Base-by-base conservation (phyloP, 2,113 vertebrate genomes). In the Camelus bactrianus region DNA sequence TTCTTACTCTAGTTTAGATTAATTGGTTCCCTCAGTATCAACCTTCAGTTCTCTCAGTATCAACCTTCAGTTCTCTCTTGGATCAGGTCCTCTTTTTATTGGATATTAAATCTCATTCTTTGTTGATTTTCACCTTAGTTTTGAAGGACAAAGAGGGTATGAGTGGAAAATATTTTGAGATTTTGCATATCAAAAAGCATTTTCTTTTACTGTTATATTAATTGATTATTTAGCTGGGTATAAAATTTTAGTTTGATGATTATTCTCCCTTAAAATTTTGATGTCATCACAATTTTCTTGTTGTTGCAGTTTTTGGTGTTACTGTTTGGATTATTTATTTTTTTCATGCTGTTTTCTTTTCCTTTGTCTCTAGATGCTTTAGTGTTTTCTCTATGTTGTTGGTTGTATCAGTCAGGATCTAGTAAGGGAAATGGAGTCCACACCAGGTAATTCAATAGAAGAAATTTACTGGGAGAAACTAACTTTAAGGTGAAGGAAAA, bases 211-310 rank as follows among this genome's bases (percentile, higher is more conserved):
- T 35, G 24, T 50, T 48, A 30, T 26, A 48, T 89, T 48, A 84
- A 7, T 82, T 77, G 56, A 38, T 28, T 76, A 5, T 56, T 90
- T 83, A 94, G 80, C 65, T 94, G 93, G 84, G 81, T 95, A 93
- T 90, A 95, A 97, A 90, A 56, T 94, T 83, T 50, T 83, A 91
- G 54, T 42, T 69, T 82, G 50, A 83, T 42, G 16, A 52, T 89
- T 85, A 35, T 67, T 69, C 89, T 94, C 32, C 60, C 30, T 60
- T 12, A 82, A 86, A 32, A 62, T 28, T 65, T 89, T 79, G 48
- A 65, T 84, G 20, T n/a, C 14, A 83, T 50, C 67, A 4, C 12
- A 56, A 15, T 54, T 15, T 35, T 82, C 12, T 77, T 87, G 16
- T 56, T 65, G 28, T 77, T 89, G 3, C 67, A 32, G 65, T 52